Evolutionary conservation across 64 coral and sea anemone genomes (phyloP).

Genomic region (Astreopora myriophthalma): DNA sequence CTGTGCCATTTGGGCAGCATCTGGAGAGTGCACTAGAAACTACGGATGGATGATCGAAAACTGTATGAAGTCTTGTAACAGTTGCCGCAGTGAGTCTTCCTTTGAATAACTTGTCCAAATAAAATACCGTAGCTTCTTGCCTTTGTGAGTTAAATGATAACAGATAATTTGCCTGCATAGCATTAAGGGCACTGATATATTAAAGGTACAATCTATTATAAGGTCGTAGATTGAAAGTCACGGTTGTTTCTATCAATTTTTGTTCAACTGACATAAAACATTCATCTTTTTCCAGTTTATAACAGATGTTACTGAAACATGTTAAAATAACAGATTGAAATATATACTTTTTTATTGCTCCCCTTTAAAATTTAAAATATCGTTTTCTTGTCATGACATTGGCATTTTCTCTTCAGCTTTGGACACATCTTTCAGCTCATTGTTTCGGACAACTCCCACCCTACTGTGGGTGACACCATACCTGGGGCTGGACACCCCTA

Average conservation of each 20-base stretch:
- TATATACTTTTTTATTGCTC: background rate
- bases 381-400: background rate
- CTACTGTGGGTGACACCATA: constrained; percentile 85
- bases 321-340: too few species aligned
- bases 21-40: constrained; percentile 81
- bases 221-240: too few species aligned
- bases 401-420: constrained; percentile 3
- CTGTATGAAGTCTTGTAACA: constrained; percentile 90
- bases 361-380: background rate
- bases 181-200: too few species aligned
- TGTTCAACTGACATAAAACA: too few species aligned
- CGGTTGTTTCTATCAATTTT: too few species aligned
- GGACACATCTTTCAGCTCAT: constrained; percentile 56
- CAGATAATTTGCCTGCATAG: too few species aligned
- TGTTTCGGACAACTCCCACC: constrained; percentile 69
- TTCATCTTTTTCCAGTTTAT: too few species aligned
- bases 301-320: too few species aligned
- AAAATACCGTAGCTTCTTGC: too few species aligned
- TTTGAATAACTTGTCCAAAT: too few species aligned
- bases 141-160: too few species aligned
- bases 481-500: constrained; percentile 74
- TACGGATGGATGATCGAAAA: constrained; percentile 81
- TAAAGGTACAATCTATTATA: too few species aligned
- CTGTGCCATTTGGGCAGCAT: constrained; percentile 63
- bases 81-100: constrained; percentile 55